A percentile compares a stretch with the other conserved stretches of the same genome.
phyloP scores from a whole-genome alignment of 2,888 invertebrate species.

The Tetragnatha montana region DNA sequence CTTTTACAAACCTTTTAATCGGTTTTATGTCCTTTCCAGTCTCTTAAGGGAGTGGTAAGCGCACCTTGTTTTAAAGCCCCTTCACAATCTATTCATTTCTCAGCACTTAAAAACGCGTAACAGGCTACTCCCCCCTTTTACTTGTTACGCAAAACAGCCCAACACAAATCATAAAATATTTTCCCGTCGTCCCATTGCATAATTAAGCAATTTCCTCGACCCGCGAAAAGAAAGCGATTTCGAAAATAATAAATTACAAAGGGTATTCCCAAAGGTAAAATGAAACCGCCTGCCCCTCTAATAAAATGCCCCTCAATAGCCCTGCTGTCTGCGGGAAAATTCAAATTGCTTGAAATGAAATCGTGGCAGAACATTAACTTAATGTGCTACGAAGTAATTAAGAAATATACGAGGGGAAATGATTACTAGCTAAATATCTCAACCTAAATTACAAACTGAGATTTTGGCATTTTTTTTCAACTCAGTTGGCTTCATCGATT shows the following conservation, averaged over 20 bases:
- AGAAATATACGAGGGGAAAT: constrained; percentile 60
- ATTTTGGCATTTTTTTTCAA: constrained; percentile 42
- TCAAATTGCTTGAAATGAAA: constrained; percentile 53
- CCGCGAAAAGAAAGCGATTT: constrained; percentile 53
- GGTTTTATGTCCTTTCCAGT: too few species aligned
- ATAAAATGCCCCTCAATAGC: constrained; percentile 59
- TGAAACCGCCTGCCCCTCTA: constrained; percentile 45
- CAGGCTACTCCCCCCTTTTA: constrained; percentile 6
- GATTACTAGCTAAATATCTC: constrained; percentile 59
- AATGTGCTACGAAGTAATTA: constrained; percentile 59
- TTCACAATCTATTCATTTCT: constrained; percentile 29
- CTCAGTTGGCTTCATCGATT: constrained; percentile 52
- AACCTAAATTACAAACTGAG: constrained; percentile 55
- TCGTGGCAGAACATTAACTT: constrained; percentile 56
- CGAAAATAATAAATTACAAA: constrained; percentile 59
- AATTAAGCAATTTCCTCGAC: constrained; percentile 58
- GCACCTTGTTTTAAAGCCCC: not conserved
- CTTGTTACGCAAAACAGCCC: constrained; percentile 29
- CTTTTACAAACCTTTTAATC: too few species aligned
- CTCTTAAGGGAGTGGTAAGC: too few species aligned
- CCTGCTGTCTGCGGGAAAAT: constrained; percentile 48
- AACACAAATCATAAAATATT: constrained; percentile 56
- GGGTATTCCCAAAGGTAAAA: constrained; percentile 60
- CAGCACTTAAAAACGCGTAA: constrained; percentile 44
- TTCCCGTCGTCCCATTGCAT: constrained; percentile 42